Conservation (phyloP, 2,888 invertebrate genomes). For the Leptopilina drosophilae region DNA sequence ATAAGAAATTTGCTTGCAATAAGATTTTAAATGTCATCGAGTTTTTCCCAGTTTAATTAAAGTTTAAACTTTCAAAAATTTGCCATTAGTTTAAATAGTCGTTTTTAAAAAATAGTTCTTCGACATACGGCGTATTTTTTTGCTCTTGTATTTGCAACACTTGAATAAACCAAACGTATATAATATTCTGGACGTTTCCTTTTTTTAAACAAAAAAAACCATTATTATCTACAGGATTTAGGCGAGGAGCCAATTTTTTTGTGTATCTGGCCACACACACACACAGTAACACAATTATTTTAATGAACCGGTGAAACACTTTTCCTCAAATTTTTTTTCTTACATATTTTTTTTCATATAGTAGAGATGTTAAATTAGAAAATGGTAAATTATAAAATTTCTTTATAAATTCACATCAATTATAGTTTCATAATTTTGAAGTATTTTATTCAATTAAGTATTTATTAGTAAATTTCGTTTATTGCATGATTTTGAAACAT, state of each 20-base stretch:
- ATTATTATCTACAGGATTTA: constrained; percentile 45
- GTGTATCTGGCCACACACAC: constrained; percentile 66
- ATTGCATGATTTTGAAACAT: neutral
- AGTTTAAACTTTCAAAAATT: constrained; percentile 45
- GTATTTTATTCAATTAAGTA: neutral
- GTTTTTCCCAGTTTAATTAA: constrained; percentile 35
- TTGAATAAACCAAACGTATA: constrained; percentile 72
- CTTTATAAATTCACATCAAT: too few species aligned
- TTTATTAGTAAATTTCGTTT: neutral
- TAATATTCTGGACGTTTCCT: constrained; percentile 55
- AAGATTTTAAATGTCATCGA: constrained; percentile 46
- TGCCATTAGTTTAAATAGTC: constrained; percentile 41
- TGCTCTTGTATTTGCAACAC: constrained; percentile 70
- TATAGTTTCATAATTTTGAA: too few species aligned
- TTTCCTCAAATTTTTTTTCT: neutral
- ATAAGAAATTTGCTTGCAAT: constrained; percentile 43
- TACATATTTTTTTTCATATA: neutral
- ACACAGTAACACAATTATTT: constrained; percentile 66
- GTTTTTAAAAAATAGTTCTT: constrained; percentile 50
- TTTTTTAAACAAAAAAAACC: constrained; percentile 43
- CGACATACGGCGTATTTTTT: constrained; percentile 68
- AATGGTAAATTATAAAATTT: too few species aligned
- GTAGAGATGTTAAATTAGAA: neutral
- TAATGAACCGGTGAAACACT: constrained; percentile 44
- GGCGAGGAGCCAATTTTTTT: constrained; percentile 39